phyloP scores from a whole-genome alignment of 2,113 vertebrate species.

The Solea senegalensis region DNA sequence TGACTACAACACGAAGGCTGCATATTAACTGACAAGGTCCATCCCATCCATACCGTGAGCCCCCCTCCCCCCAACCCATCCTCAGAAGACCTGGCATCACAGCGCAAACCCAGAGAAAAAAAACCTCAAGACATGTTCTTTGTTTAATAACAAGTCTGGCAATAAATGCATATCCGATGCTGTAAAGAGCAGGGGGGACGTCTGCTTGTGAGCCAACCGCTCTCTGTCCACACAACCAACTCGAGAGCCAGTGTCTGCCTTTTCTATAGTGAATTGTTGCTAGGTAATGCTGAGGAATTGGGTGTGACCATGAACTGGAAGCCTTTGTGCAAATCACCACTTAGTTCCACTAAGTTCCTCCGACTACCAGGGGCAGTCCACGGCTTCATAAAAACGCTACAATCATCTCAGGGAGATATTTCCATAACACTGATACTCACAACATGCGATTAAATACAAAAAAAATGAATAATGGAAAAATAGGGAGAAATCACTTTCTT shows the following conservation, averaged over 20 bases:
- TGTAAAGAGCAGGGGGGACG: conserved; percentile 55
- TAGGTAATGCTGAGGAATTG: conserved; percentile 79
- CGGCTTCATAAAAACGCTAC: conserved; percentile 50
- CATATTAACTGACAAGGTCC: conserved; percentile 71
- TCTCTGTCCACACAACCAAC: conserved; percentile 54
- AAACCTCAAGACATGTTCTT: not conserved
- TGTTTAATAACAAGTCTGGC: conserved; percentile 26
- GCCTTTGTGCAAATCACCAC: conserved; percentile 78
- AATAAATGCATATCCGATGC: conserved; percentile 50
- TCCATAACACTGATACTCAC: conserved; percentile 53
- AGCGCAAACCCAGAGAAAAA: conserved; percentile 44
- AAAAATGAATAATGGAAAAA: conserved; percentile 12
- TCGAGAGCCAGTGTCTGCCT: conserved; percentile 44
- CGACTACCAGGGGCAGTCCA: conserved; percentile 42
- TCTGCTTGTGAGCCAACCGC: conserved; percentile 56
- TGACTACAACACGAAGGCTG: conserved; percentile 80
- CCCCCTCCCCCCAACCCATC: conserved; percentile 27
- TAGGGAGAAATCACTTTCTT: conserved; percentile 80
- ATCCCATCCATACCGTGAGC: conserved; percentile 40
- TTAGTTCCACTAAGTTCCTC: conserved; percentile 49
- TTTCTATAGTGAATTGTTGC: conserved; percentile 73
- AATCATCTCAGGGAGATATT: conserved; percentile 49
- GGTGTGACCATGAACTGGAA: conserved; percentile 72
- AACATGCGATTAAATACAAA: conserved; percentile 65
- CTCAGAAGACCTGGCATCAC: conserved; percentile 33